Base-by-base conservation (phyloP, 2,888 invertebrate species). In the Sesia bembeciformis region DNA sequence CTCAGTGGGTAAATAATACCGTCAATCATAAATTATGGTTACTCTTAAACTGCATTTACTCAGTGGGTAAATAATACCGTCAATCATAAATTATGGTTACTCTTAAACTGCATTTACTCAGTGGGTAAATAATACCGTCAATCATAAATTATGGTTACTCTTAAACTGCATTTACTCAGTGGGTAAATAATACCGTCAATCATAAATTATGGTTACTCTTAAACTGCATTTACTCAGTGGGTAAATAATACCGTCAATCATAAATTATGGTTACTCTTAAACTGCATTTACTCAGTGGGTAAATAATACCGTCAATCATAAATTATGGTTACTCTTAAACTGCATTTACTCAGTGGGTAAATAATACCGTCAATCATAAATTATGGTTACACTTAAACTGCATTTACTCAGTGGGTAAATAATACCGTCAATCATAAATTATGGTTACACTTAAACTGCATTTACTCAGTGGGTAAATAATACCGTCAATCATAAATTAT, bases 341-440 rank as follows among this genome's bases (percentile, higher is more conserved):
- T 67, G 52, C 60, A 65, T 53, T 56, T 66, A 6, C 59, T 56
- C 6, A 58, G 53, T 39, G 64, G 64, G 68, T 67, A 55, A 54
- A 52, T 40, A 8, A 39, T 38, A n/a, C 23, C 23, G 23, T 23
- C 23, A 23, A 1, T 23, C 23, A 23, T 23, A 23, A 23, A 1
- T 1, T 2, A 23, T 23, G 23, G 23, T 23, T 1, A 23, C 23
- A 1, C 23, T 23, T 23, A 23, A 23, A 23, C 53, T 67, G 52
- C 60, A 65, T 53, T 56, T 66, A 6, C 59, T 56, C 6, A 58
- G 53, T 39, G 64, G 64, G 68, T 67, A 55, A 54, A 52, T 40
- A 8, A 39, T 38, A n/a, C 23, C 23, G 23, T 23, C 23, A 23
- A 1, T 23, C 23, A 23, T 23, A 23, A 23, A 1, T 1, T 2